These are phyloP conservation scores for Morone chrysops DNA, from an alignment of 2,113 vertebrate genomes.

Conservation along the genomic window DNA sequence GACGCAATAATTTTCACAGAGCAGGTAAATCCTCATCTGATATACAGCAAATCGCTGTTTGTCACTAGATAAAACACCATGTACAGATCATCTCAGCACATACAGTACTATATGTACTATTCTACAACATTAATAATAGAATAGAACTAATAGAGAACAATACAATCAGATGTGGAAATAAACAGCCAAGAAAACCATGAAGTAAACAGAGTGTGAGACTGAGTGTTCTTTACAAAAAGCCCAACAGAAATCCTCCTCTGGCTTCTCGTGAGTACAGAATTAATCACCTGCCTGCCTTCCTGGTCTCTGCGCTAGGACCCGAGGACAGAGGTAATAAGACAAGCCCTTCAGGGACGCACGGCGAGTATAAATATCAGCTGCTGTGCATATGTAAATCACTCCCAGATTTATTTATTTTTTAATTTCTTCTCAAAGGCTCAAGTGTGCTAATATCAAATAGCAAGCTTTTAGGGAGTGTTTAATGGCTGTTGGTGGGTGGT, in stretches of 20 bases:
- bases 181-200: constrained; percentile 47
- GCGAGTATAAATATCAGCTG: constrained; percentile 98
- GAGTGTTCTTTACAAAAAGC: constrained; percentile 45
- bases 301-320: constrained; percentile 94
- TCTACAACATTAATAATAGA: constrained; percentile 29
- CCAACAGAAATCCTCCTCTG: constrained; percentile 85
- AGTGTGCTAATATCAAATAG: constrained; percentile 99
- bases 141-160: constrained; percentile 44
- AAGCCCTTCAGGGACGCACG: constrained; percentile 94
- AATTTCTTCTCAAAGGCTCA: constrained; percentile 87
- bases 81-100: constrained; percentile 3
- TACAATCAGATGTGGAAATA: constrained; percentile 53
- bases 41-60: constrained; percentile 43
- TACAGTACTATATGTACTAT: neutral
- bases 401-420: constrained; percentile 86
- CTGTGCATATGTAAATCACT: constrained; percentile 99
- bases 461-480: constrained; percentile 98
- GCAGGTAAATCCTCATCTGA: constrained; percentile 89
- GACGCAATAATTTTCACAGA: constrained; percentile 89
- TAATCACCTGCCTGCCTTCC: constrained; percentile 98
- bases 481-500: constrained; percentile 98
- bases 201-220: constrained; percentile 33
- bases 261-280: constrained; percentile 96
- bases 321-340: constrained; percentile 99
- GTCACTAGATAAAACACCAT: constrained; percentile 22